Evolutionary conservation across 2,113 vertebrate species (phyloP).

Genomic region (Pangasianodon gigas): DNA sequence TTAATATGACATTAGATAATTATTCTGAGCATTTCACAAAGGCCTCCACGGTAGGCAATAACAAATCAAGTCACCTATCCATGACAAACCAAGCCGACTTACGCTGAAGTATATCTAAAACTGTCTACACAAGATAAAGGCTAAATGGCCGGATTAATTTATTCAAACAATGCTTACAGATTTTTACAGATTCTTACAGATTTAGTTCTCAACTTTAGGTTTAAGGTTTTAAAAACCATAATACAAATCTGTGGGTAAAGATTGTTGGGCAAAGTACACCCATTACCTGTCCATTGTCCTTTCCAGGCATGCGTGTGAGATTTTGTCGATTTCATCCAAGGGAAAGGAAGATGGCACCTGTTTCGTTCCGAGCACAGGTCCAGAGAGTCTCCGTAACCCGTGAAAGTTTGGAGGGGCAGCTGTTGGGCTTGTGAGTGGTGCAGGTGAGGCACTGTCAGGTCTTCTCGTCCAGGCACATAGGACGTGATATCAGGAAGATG

Average conservation of each 20-base stretch:
- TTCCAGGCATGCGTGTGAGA: constrained; percentile 90
- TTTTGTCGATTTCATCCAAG: constrained; percentile 98
- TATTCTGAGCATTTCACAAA: background rate
- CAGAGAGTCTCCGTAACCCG: constrained; percentile 77
- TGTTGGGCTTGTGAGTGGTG: constrained; percentile 77
- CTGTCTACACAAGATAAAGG: background rate
- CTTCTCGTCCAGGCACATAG: constrained; percentile 85
- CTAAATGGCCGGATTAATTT: background rate
- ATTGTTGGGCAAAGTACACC: constrained; percentile 26
- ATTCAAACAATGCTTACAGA: background rate
- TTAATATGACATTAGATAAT: background rate
- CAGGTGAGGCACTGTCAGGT: constrained; percentile 77
- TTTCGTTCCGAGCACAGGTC: constrained; percentile 75
- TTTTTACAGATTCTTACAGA: background rate
- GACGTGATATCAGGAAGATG: constrained; percentile 81
- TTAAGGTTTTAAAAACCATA: background rate
- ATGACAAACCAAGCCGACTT: too few species aligned
- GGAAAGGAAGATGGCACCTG: constrained; percentile 86
- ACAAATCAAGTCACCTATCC: background rate
- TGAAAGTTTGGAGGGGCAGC: constrained; percentile 71
- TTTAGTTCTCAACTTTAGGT: background rate
- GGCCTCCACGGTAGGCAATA: too few species aligned
- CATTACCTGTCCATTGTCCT: constrained; percentile 91
- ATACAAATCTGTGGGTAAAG: background rate
- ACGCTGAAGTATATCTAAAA: too few species aligned